These are phyloP conservation scores for Oceanodroma leucorhoa DNA, from an alignment of 2,797 vertebrate species.

Conservation along the genomic window DNA sequence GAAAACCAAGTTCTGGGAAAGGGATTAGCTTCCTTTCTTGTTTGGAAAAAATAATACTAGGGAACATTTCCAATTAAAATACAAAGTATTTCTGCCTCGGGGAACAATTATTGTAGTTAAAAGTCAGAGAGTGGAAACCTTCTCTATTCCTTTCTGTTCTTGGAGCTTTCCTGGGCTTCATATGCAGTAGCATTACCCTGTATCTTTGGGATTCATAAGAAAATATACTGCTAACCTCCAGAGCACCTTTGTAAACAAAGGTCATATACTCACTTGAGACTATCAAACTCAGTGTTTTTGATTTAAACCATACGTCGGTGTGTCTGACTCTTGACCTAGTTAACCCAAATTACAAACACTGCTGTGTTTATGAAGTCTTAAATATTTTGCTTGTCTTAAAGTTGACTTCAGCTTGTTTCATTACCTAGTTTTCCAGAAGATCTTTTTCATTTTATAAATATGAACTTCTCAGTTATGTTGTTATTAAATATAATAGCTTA, in stretches of 20 bases:
- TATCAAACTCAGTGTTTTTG: background rate
- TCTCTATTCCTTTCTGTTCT: background rate
- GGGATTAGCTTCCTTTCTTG: background rate
- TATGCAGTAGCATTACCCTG: background rate
- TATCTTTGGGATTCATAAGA: background rate
- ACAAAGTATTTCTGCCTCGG: background rate
- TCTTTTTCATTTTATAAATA: background rate
- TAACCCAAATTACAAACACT: background rate
- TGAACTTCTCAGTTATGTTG: background rate
- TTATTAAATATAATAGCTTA: background rate
- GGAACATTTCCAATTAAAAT: conserved; percentile 27
- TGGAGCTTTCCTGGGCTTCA: background rate
- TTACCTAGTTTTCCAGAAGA: background rate
- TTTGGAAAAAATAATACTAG: background rate
- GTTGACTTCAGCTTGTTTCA: background rate
- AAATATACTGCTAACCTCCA: background rate
- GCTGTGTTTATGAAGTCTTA: background rate
- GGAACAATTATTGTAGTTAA: conserved; percentile 1
- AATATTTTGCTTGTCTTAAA: background rate
- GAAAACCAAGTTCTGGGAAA: background rate
- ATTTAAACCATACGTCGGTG: background rate
- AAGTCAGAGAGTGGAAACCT: conserved; percentile 2
- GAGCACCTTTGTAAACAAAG: background rate
- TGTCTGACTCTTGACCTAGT: background rate
- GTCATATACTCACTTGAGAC: background rate